Base-by-base conservation (phyloP, 1,140 invertebrate species). In the Sweltsa coloradensis region DNA sequence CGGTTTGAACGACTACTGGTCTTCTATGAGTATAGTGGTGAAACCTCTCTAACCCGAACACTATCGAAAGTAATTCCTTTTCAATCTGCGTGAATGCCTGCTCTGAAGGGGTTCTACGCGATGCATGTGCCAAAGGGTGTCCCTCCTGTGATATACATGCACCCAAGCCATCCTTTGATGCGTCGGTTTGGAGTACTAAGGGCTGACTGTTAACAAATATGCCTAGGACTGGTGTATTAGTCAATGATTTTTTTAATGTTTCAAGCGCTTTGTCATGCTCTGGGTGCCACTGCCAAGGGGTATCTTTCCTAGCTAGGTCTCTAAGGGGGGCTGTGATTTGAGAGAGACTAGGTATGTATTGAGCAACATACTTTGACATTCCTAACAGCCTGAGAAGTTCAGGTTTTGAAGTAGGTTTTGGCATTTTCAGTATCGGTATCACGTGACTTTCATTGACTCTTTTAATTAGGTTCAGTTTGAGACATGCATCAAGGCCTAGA, bases 61-160 rank as follows among this genome's bases (percentile, higher is more conserved):
- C 55, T n/a, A 75, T 60, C 0, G 67, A 70, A n/a, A 75, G 45
- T 31, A 62, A 60, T 55, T 75, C 72, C 51, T 69, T 69, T 48
- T 70, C 67, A 29, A 68, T 65, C 49, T 65, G 63, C 2, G 62
- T 54, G 44, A 62, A 68, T 3, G 50, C 51, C 43, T 55, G 43
- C 45, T 66, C 45, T 0, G 49, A 40, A 5, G 45, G n/a, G 7
- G 50, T 55, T 13, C 51, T 41, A 41, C 45, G 51, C 2, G 42
- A 50, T 21, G 49, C 56, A 57, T 61, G 69, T 9, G 57, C 57
- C 13, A 71, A 51, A 11, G 59, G 59, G 34, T 55, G 22, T 34
- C 53, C 45, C 44, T 53, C 26, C 50, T 60, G 58, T n/a, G 50
- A 24, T 16, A 57, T 46, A 14, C 51, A 47, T 36, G 55, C 52